These are phyloP conservation scores for Pterostichus niger DNA, from an alignment of 2,888 invertebrate genomes.

Conservation along the genomic window DNA sequence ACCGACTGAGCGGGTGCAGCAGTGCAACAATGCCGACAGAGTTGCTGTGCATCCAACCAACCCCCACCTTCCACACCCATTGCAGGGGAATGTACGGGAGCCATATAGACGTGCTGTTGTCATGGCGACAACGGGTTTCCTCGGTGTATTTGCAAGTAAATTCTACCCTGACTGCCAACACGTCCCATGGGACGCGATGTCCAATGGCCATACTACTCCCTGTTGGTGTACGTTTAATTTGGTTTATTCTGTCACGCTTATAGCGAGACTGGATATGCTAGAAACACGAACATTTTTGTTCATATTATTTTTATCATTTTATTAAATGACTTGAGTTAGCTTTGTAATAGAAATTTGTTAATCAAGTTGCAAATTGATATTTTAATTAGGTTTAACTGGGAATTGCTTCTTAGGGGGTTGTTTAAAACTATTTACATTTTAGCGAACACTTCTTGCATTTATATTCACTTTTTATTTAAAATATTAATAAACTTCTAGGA, in stretches of 20 bases:
- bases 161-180: slow-evolving; percentile 46
- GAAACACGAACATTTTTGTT: not conserved
- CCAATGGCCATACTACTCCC: slow-evolving; percentile 41
- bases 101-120: slow-evolving; percentile 62
- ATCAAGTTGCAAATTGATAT: slow-evolving; percentile 12
- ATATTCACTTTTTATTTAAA: slow-evolving; percentile 25
- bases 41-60: not conserved
- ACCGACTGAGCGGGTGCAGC: slow-evolving; percentile 13
- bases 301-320: slow-evolving; percentile 5
- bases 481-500: slow-evolving; percentile 10
- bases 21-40: slow-evolving; percentile 39
- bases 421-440: slow-evolving; percentile 29
- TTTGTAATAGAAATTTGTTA: slow-evolving; percentile 13
- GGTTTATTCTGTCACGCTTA: slow-evolving; percentile 41
- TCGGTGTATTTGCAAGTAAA: slow-evolving; percentile 61
- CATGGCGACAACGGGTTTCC: slow-evolving; percentile 60
- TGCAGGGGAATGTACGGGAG: slow-evolving; percentile 4
- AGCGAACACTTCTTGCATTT: slow-evolving; percentile 11
- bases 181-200: slow-evolving; percentile 52
- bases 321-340: not conserved
- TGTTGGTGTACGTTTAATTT: slow-evolving; percentile 8
- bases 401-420: not conserved
- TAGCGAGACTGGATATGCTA: not conserved
- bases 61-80: slow-evolving; percentile 17
- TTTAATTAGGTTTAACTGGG: not conserved